These are phyloP conservation scores for Mastigias papua DNA, from an alignment of 30 jellyfish, hydroid and myxozoan genomes.

Conservation along the genomic window DNA sequence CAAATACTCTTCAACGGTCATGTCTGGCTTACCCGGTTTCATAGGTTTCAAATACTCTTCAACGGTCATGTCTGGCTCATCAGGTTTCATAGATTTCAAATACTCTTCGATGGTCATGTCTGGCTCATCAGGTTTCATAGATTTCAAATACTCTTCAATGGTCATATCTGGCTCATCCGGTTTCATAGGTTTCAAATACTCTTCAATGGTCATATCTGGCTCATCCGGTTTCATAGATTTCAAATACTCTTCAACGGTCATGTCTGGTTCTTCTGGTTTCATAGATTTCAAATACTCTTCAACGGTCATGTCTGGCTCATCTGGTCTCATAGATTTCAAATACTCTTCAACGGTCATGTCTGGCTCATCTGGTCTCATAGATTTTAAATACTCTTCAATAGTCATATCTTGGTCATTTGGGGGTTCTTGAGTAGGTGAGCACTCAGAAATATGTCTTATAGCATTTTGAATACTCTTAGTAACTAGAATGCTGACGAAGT, in stretches of 20 bases:
- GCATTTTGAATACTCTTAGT: neutral
- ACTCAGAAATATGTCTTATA: neutral
- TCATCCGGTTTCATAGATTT: slow-evolving; percentile 9
- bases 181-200: slow-evolving; percentile 16
- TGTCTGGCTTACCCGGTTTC: neutral
- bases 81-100: slow-evolving; percentile 9
- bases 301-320: slow-evolving; percentile 9
- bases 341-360: slow-evolving; percentile 33
- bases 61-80: neutral
- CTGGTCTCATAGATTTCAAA: slow-evolving; percentile 9
- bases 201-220: slow-evolving; percentile 18
- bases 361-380: slow-evolving; percentile 7
- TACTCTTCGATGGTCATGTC: neutral
- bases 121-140: slow-evolving; percentile 4
- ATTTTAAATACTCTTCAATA: slow-evolving; percentile 32
- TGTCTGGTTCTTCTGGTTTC: slow-evolving; percentile 12
- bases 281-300: slow-evolving; percentile 27
- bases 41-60: slow-evolving; percentile 8
- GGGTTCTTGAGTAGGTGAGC: too few species aligned
- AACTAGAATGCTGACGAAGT: neutral
- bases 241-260: slow-evolving; percentile 23
- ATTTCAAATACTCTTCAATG: slow-evolving; percentile 19
- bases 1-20: slow-evolving; percentile 37
- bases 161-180: slow-evolving; percentile 14
- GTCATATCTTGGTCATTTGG: slow-evolving; percentile 6